Evolutionary conservation across 2,888 invertebrate species (phyloP), one percentile per base, ranked within the genome.

Genomic region (Sesia bembeciformis): DNA sequence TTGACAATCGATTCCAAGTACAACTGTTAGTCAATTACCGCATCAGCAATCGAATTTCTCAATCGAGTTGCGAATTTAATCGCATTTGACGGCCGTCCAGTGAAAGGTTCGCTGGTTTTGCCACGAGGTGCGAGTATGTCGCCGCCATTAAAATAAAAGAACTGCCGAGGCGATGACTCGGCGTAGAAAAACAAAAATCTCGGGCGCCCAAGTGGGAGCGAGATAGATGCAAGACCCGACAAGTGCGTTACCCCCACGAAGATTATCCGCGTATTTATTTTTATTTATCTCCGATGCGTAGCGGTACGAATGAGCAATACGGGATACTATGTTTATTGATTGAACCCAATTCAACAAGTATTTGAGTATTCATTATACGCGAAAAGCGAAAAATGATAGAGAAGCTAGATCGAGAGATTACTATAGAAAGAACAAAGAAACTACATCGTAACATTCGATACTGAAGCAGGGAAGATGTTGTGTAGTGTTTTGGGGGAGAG

Each of bases 161-260:
- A 79, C 75, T 78, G 73, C 73, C 70, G 73, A 83, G 78, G 72
- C 85, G 80, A 83, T 82, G 86, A 85, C 84, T 84, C 77, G 79
- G 75, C 72, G 73, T 76, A 76, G 72, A 72, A 74, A 76, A 69
- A 76, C 74, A 71, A 71, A 75, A 3, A 75, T 70, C 68, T 68
- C 65, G 70, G 71, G 69, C 68, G 62, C 65, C 60, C 67, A 67
- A 63, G 79, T 69, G 78, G 67, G 78, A 78, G 79, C 70, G 84
- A 78, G 82, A 81, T 63, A 68, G 75, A 66, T 58, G 67, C 56
- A 62, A 73, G 74, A 73, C 75, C 79, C 72, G 84, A 86, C 84
- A 87, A 88, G 88, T 86, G 81, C 86, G 84, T 84, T 88, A 87
- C 87, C 88, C 87, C 88, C 87, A 72, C 86, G 81, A 81, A 81